Evolutionary conservation across 2,113 vertebrate species (phyloP), one percentile per base, ranked within the genome.

Genomic region (Copsychus sechellarum): DNA sequence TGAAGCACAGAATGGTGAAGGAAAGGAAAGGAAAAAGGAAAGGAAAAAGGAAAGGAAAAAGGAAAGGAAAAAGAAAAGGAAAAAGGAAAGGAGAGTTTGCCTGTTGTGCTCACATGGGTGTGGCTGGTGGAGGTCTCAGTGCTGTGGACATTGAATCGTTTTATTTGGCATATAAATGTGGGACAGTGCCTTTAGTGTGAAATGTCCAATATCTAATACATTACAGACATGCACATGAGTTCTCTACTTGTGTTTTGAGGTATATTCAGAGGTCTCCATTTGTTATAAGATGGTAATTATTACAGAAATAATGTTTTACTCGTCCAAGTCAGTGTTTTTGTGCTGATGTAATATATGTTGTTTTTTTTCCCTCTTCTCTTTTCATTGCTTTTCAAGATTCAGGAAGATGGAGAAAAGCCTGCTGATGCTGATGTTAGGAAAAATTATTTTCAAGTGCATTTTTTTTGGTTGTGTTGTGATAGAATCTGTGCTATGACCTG

Each of bases 391-490:
- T 89, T 90, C 96, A 96, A 98, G 98, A 62, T 90, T 92, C 93
- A 90, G 74, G 96, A 98, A 86, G 97, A 92, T 56, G 84, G 97
- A 93, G 96, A 96, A 93, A 97, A 95, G 80, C 64, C 93, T 89
- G 71, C 80, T 86, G 92, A 86, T 92, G 22, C 61, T 80, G 77
- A 86, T 95, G 97, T 97, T 97, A 97, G 97, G 50, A 96, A 83
- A 89, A 62, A 70, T 22, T 62, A 57, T 82, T 92, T 87, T 94
- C n/a, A 60, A 94, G 51, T 88, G 64, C 50, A 86, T 94, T 74
- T 57, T 86, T 26, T 77, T 64, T 79, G 24, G 60, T 72, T 93
- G 81, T 95, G 58, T 87, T 92, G 93, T 90, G 71, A 54, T 96
- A 96, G 96, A 95, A 58, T 56, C 62, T 85, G 19, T 95, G 87